A percentile compares a stretch with the other conserved stretches of the same genome.
Evolutionary conservation across 1,140 invertebrate species (phyloP).

Genomic region (Macrosteles quadrilineatus): DNA sequence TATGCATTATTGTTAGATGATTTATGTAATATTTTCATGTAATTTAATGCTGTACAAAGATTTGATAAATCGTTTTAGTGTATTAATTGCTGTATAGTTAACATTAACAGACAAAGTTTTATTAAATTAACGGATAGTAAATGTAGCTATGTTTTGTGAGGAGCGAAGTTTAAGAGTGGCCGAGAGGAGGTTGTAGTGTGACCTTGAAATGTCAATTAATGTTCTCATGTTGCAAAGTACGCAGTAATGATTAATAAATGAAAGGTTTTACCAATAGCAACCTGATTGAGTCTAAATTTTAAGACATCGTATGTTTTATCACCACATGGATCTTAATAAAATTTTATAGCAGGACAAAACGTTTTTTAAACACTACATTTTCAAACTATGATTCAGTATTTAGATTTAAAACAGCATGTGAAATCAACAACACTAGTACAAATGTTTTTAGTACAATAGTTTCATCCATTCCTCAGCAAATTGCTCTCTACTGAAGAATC

Average conservation of each 20-base stretch:
- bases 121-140: conserved; percentile 5
- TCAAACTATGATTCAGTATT: no score
- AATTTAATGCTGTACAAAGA: conserved; percentile 27
- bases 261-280: no score
- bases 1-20: conserved; percentile 26
- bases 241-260: not conserved
- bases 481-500: no score
- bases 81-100: conserved; percentile 18
- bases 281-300: no score
- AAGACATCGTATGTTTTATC: no score
- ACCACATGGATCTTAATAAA: no score
- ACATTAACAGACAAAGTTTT: conserved; percentile 17
- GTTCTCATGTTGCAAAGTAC: not conserved
- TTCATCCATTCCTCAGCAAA: no score
- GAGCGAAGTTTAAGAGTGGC: not conserved
- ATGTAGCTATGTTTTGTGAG: not conserved
- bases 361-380: no score
- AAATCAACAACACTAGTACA: no score
- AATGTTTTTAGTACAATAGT: no score
- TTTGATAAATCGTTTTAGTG: conserved; percentile 28
- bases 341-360: no score
- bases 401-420: no score
- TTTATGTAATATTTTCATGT: conserved; percentile 29
- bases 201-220: not conserved
- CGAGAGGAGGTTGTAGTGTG: not conserved